A percentile compares a stretch with the other conserved stretches of the same genome.
Conservation (phyloP, 1,140 invertebrate species). For the Cheumatopsyche charites region DNA sequence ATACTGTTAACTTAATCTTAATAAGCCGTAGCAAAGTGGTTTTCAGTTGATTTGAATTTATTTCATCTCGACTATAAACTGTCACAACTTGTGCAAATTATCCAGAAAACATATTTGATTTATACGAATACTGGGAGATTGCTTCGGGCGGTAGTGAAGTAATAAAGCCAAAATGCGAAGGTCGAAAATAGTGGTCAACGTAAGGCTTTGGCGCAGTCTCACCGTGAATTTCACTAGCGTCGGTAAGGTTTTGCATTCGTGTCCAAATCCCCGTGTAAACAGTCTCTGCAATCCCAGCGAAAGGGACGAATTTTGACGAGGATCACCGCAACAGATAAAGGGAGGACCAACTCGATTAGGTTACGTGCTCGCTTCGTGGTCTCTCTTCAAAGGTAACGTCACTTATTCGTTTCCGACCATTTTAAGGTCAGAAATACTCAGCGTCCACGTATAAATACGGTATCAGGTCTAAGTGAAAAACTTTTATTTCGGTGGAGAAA, state of each 20-base stretch:
- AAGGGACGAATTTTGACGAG: slow-evolving; percentile 23
- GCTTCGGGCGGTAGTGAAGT: too few species aligned
- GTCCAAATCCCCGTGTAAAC: slow-evolving; percentile 32
- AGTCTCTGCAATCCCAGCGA: slow-evolving; percentile 8
- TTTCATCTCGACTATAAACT: too few species aligned
- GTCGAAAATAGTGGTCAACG: too few species aligned
- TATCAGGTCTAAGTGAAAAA: too few species aligned
- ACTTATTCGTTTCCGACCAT: background rate
- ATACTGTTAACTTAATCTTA: slow-evolving; percentile 20
- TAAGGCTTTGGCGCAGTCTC: background rate
- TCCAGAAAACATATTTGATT: too few species aligned
- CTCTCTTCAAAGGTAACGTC: background rate
- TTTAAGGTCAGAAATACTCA: background rate
- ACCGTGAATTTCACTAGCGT: slow-evolving; percentile 16
- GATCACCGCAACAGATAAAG: slow-evolving; percentile 27
- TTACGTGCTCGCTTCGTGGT: background rate
- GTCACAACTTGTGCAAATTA: too few species aligned
- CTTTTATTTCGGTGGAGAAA: too few species aligned
- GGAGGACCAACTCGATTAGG: slow-evolving; percentile 32
- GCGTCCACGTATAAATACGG: background rate
- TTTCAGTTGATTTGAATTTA: too few species aligned
- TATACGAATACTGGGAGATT: too few species aligned
- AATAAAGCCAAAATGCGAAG: too few species aligned
- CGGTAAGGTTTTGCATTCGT: slow-evolving; percentile 27
- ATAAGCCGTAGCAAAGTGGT: too few species aligned